phyloP scores from a whole-genome alignment of 2,113 vertebrate species.

The Neodontobutis hainanensis region DNA sequence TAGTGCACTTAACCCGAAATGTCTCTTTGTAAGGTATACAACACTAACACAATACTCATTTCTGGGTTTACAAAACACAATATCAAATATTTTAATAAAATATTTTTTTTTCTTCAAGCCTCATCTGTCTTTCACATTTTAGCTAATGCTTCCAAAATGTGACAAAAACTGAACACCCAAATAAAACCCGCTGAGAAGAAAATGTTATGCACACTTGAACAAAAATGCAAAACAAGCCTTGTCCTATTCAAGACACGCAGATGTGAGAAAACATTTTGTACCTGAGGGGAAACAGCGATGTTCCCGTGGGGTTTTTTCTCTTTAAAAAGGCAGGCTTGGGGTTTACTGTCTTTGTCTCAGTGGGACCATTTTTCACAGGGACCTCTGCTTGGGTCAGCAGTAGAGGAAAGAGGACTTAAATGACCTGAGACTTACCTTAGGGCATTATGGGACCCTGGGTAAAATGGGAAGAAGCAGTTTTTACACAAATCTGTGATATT shows the following conservation, averaged over 20 bases:
- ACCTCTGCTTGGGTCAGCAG: conserved; percentile 42
- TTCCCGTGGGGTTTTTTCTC: conserved; percentile 33
- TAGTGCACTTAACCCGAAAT: background rate
- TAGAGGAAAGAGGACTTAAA: conserved; percentile 57
- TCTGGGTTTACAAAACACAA: background rate
- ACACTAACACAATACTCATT: background rate
- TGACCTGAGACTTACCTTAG: conserved; percentile 47
- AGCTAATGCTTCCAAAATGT: conserved; percentile 2
- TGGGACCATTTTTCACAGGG: conserved; percentile 55
- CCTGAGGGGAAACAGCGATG: conserved; percentile 22
- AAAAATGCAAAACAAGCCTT: conserved; percentile 57
- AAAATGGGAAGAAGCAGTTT: conserved; percentile 29
- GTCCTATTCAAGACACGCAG: conserved; percentile 9
- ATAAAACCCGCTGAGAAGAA: conserved; percentile 29
- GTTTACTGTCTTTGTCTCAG: conserved; percentile 58
- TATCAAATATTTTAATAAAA: background rate
- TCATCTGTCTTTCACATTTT: conserved; percentile 34
- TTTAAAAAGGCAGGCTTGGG: conserved; percentile 28
- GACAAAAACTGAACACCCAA: conserved; percentile 1
- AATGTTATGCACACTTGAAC: conserved; percentile 43
- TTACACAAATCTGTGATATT: conserved; percentile 57
- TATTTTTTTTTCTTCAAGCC: background rate
- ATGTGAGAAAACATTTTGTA: conserved; percentile 18
- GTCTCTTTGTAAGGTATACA: background rate
- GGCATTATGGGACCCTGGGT: conserved; percentile 34